Evolutionary conservation across 2,113 vertebrate genomes (phyloP).

Genomic region (Hemicordylus capensis): DNA sequence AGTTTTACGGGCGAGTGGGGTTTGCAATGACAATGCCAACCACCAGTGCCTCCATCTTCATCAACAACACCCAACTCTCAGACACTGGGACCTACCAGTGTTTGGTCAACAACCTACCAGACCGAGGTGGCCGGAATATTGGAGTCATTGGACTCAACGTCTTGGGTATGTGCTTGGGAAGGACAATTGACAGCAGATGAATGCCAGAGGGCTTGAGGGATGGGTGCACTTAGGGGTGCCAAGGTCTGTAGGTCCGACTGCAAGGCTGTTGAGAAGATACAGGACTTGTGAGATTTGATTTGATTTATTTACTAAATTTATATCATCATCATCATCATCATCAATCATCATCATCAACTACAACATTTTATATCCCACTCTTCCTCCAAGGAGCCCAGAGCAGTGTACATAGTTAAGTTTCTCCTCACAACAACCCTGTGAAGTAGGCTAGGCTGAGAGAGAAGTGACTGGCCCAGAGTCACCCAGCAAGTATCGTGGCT

Average conservation of each 20-base stretch:
- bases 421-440: too few relatives aligned
- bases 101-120: conserved; percentile 97
- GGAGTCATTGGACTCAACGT: conserved; percentile 96
- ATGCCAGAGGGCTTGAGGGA: not conserved
- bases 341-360: too few relatives aligned
- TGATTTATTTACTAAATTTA: not conserved
- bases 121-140: conserved; percentile 93
- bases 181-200: not conserved
- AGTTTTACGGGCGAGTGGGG: conserved; percentile 92
- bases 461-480: too few relatives aligned
- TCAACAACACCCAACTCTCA: conserved; percentile 96
- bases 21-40: conserved; percentile 96
- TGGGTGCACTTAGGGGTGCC: too few relatives aligned
- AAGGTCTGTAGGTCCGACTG: not conserved
- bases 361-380: too few relatives aligned
- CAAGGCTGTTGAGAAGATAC: not conserved
- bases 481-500: too few relatives aligned
- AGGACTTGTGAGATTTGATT: not conserved
- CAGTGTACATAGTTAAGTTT: too few relatives aligned
- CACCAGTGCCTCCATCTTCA: conserved; percentile 99
- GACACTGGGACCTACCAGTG: conserved; percentile 99
- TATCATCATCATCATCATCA: too few relatives aligned
- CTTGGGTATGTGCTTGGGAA: conserved; percentile 82
- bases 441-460: too few relatives aligned
- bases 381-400: too few relatives aligned